Conservation (phyloP, 2,888 invertebrate species). For the Meta bourneti region DNA sequence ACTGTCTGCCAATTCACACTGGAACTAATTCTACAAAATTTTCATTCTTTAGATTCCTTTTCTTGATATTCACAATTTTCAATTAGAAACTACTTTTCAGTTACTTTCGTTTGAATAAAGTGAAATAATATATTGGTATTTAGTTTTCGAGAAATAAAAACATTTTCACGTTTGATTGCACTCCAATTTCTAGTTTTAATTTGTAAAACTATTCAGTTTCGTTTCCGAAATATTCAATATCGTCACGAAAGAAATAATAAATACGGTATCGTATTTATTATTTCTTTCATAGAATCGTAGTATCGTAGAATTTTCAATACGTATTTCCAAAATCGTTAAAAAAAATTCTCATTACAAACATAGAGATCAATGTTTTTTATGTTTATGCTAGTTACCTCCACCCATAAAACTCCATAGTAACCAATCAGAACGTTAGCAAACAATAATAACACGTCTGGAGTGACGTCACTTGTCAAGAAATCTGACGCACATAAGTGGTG, state of each 20-base stretch:
- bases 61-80: too few species aligned
- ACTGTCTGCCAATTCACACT: too few species aligned
- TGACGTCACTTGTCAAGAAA: slow-evolving; percentile 72
- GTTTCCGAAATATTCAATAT: not conserved
- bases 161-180: not conserved
- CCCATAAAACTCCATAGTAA: not conserved
- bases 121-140: not conserved
- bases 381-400: not conserved
- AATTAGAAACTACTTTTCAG: not conserved
- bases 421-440: slow-evolving; percentile 26
- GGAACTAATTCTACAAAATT: too few species aligned
- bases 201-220: not conserved
- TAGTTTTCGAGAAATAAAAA: too few species aligned
- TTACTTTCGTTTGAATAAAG: not conserved
- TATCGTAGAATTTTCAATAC: not conserved
- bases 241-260: not conserved
- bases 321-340: too few species aligned
- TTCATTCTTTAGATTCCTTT: too few species aligned
- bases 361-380: not conserved
- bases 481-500: slow-evolving; percentile 47
- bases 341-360: too few species aligned
- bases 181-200: not conserved
- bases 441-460: slow-evolving; percentile 19
- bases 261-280: too few species aligned
- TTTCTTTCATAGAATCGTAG: too few species aligned